These are phyloP conservation scores for Rhabdomys dilectus DNA, from an alignment of 2,113 vertebrate genomes.

Conservation along the genomic window DNA sequence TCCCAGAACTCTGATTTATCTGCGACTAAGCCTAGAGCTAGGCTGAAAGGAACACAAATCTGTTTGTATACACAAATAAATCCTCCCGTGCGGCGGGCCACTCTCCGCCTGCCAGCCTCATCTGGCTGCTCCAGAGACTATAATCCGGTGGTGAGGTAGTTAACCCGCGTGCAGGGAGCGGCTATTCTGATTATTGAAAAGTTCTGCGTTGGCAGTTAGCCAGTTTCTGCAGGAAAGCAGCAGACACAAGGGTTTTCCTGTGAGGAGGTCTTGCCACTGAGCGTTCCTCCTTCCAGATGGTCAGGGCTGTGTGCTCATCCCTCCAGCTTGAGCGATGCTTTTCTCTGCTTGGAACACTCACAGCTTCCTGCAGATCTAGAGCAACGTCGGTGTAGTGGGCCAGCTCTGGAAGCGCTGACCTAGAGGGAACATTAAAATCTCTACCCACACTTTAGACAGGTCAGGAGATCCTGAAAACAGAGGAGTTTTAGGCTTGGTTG, in stretches of 20 bases:
- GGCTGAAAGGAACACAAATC: conserved; percentile 78
- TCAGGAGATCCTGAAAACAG: background rate
- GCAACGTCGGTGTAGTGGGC: background rate
- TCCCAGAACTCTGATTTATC: conserved; percentile 79
- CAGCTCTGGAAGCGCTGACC: conserved; percentile 31
- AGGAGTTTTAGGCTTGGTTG: background rate
- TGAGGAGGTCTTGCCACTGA: background rate
- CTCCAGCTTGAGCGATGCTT: background rate
- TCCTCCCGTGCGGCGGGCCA: conserved; percentile 1
- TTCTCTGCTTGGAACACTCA: conserved; percentile 2
- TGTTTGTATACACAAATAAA: conserved; percentile 79
- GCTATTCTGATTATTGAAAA: conserved; percentile 52
- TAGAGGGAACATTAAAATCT: background rate
- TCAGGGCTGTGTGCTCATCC: background rate
- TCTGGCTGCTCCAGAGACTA: conserved; percentile 69
- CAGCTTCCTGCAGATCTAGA: background rate
- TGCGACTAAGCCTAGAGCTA: conserved; percentile 67
- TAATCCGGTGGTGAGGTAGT: conserved; percentile 45
- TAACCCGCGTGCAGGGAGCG: background rate
- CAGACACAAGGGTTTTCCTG: background rate
- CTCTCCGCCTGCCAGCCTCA: conserved; percentile 68
- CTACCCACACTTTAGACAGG: background rate
- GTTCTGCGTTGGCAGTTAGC: conserved; percentile 49
- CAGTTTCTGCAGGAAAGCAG: conserved; percentile 37
- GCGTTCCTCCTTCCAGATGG: background rate